Percentiles rank a stretch among this genome's conserved stretches.
Evolutionary conservation across 2,113 vertebrate genomes (phyloP).

Genomic region (Lanius ludovicianus): DNA sequence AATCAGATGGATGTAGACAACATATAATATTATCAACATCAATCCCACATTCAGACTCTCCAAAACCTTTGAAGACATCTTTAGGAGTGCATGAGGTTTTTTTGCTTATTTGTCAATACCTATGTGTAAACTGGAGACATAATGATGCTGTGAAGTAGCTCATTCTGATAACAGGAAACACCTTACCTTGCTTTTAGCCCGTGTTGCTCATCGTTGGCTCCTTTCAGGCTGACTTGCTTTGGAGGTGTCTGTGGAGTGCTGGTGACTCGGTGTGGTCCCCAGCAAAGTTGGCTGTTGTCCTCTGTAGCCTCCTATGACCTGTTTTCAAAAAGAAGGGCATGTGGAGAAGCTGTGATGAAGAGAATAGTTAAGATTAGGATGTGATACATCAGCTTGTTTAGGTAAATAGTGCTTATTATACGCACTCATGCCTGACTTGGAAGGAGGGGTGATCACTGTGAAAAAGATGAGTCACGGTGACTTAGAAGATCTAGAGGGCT

Average conservation of each 20-base stretch:
- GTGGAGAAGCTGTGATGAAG: neutral
- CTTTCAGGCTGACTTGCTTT: neutral
- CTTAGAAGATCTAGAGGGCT: neutral
- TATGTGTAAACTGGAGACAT: neutral
- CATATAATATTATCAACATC: neutral
- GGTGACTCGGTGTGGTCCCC: neutral
- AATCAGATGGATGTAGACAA: neutral
- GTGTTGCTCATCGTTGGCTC: neutral
- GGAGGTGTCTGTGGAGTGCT: neutral
- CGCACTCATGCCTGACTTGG: neutral
- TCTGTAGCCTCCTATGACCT: neutral
- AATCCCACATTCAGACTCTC: neutral
- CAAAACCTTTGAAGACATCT: neutral
- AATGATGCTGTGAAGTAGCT: neutral
- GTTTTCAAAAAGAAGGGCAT: neutral
- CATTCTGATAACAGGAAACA: neutral
- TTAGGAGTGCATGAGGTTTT: neutral
- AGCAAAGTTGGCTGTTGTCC: neutral
- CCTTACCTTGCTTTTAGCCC: neutral
- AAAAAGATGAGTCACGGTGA: slow-evolving; percentile 8
- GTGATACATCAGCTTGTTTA: neutral
- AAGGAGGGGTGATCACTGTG: neutral
- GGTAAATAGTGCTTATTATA: neutral
- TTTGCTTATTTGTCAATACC: neutral
- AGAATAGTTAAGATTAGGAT: slow-evolving; percentile 4